These are phyloP conservation scores for Grantiella picta DNA, from an alignment of 2,113 vertebrate species.

Conservation along the genomic window DNA sequence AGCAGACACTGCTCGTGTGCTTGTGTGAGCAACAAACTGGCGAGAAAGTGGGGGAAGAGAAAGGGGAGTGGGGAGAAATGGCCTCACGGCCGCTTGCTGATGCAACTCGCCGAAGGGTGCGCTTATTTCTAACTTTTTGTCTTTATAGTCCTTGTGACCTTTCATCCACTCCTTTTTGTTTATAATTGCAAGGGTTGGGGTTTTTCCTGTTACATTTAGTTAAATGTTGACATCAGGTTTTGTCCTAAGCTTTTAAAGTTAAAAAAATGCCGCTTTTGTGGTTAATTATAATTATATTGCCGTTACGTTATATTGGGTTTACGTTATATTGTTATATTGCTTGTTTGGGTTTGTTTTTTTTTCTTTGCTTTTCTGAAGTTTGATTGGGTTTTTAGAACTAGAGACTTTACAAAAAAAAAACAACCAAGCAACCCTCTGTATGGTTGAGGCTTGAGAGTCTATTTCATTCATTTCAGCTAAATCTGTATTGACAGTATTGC, in stretches of 20 bases:
- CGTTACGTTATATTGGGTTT: rapidly evolving
- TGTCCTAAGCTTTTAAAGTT: neutral
- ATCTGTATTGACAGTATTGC: neutral
- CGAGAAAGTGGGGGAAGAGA: neutral
- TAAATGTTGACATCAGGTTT: neutral
- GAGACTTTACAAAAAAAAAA: rapidly evolving
- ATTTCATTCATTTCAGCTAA: neutral
- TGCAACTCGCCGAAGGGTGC: rapidly evolving
- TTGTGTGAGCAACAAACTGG: neutral
- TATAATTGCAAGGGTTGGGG: neutral
- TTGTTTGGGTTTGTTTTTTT: neutral
- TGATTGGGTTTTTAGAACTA: neutral
- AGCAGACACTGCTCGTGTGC: neutral
- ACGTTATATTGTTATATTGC: rapidly evolving
- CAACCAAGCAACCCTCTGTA: no score
- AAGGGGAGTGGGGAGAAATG: neutral
- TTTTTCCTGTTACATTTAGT: rapidly evolving
- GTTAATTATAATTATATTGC: neutral
- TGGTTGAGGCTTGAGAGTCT: neutral
- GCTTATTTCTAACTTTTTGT: neutral
- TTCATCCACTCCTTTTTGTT: neutral
- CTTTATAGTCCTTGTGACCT: no score
- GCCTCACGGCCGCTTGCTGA: neutral
- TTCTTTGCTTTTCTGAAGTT: neutral
- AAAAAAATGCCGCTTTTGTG: neutral